These are phyloP conservation scores for Spongilla lacustris DNA, from an alignment of 37 sponge, comb jelly and placozoan species.

Conservation along the genomic window DNA sequence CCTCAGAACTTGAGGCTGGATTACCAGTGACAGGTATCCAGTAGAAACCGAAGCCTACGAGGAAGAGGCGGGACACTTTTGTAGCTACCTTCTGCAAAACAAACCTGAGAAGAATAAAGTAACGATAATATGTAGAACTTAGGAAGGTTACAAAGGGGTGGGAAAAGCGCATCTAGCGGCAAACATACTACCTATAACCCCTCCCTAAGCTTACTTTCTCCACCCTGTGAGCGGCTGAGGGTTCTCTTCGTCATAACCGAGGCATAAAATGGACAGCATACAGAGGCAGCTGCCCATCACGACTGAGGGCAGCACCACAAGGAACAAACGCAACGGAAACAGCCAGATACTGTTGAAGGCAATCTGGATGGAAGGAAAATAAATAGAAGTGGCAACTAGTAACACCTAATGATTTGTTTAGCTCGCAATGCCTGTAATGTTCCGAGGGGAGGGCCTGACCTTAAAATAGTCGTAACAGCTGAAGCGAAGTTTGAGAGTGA, in stretches of 20 bases:
- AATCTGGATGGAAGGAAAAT: constrained; percentile 6
- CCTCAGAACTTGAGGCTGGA: constrained; percentile 26
- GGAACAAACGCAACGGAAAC: constrained; percentile 39
- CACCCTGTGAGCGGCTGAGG: constrained; percentile 36
- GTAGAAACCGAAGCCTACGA: constrained; percentile 70
- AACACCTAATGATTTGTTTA: background rate
- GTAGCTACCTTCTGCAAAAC: constrained; percentile 7
- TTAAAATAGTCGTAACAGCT: constrained; percentile 17
- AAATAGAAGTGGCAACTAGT: background rate
- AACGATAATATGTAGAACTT: no score
- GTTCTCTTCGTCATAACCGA: constrained; percentile 21
- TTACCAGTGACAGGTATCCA: constrained; percentile 52
- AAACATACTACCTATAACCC: background rate
- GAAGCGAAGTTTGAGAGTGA: constrained; percentile 23
- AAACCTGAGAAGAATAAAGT: constrained; percentile 4
- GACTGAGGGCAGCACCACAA: constrained; percentile 27
- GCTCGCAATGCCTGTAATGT: background rate
- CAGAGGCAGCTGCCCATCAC: background rate
- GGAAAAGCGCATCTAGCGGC: no score
- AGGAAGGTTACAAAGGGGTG: no score
- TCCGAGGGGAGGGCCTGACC: constrained; percentile 6
- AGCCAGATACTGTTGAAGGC: constrained; percentile 53
- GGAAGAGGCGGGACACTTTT: constrained; percentile 10
- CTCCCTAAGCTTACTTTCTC: constrained; percentile 43
- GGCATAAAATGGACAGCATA: constrained; percentile 5